Evolutionary conservation across 2,888 invertebrate species (phyloP).

Genomic region (Hipparchia semele): DNA sequence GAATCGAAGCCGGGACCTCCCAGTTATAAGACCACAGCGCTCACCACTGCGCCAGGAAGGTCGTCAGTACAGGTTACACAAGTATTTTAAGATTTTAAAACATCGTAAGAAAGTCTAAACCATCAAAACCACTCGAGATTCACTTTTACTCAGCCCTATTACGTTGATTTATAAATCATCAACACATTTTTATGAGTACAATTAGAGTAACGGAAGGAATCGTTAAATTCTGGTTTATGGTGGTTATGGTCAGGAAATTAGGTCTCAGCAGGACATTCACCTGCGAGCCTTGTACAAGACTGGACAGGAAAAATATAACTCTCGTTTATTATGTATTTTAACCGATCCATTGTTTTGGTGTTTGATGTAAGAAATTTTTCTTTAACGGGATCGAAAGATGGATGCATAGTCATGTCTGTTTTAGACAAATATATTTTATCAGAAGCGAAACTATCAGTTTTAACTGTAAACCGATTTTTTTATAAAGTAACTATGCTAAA

Average conservation of each 20-base stretch:
- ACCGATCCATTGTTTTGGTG: background rate
- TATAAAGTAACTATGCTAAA: no score
- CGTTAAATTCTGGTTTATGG: constrained; percentile 37
- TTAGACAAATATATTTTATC: no score
- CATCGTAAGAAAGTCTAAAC: background rate
- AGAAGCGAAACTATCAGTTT: background rate
- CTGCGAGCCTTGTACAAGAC: constrained; percentile 19
- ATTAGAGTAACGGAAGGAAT: constrained; percentile 36
- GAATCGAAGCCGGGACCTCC: no score
- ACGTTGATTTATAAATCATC: background rate
- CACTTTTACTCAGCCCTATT: constrained; percentile 8
- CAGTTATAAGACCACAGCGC: background rate
- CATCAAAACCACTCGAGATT: constrained; percentile 1
- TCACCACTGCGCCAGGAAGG: no score
- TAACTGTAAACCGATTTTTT: no score
- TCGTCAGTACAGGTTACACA: no score
- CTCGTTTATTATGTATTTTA: background rate
- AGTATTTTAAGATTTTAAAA: background rate
- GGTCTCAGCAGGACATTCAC: constrained; percentile 42
- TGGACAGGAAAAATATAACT: constrained; percentile 11
- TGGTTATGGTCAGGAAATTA: constrained; percentile 39
- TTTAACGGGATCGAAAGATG: no score
- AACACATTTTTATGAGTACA: constrained; percentile 22
- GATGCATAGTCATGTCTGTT: no score
- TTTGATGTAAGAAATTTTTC: background rate